A percentile compares a stretch with the other conserved stretches of the same genome.
Evolutionary conservation across 2,797 vertebrate species (phyloP).

Genomic region (Alauda arvensis): DNA sequence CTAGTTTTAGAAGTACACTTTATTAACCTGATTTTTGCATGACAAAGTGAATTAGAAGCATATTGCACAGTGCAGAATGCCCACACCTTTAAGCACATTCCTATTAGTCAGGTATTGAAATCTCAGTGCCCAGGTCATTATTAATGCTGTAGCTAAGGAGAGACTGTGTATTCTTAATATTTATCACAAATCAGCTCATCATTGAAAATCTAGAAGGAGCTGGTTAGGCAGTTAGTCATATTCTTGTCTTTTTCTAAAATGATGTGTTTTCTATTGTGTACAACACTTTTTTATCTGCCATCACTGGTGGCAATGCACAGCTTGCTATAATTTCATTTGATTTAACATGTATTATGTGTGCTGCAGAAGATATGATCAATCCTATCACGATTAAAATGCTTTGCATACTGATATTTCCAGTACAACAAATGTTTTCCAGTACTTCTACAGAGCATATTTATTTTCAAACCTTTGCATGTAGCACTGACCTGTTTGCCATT

Average conservation of each 20-base stretch:
- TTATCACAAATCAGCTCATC: background rate
- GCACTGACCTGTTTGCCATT: constrained; percentile 94
- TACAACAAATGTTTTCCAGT: background rate
- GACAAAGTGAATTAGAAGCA: background rate
- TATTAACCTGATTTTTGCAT: background rate
- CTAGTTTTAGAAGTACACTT: background rate
- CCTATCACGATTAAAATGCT: background rate
- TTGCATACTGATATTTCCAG: background rate
- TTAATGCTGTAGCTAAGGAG: background rate
- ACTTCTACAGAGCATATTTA: background rate
- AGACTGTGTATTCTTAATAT: background rate
- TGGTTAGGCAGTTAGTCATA: background rate
- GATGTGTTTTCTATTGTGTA: background rate
- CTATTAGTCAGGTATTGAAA: background rate
- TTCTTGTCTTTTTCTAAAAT: background rate
- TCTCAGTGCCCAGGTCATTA: background rate
- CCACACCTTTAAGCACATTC: background rate
- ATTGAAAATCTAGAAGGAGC: background rate
- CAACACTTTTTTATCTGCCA: background rate
- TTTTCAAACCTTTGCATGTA: background rate
- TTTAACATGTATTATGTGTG: background rate
- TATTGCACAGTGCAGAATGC: background rate
- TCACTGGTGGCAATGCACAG: background rate
- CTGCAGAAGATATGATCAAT: background rate
- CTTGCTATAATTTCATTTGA: background rate